These are phyloP conservation scores for Anastrepha obliqua DNA, from an alignment of 1,140 invertebrate genomes.

Conservation along the genomic window DNA sequence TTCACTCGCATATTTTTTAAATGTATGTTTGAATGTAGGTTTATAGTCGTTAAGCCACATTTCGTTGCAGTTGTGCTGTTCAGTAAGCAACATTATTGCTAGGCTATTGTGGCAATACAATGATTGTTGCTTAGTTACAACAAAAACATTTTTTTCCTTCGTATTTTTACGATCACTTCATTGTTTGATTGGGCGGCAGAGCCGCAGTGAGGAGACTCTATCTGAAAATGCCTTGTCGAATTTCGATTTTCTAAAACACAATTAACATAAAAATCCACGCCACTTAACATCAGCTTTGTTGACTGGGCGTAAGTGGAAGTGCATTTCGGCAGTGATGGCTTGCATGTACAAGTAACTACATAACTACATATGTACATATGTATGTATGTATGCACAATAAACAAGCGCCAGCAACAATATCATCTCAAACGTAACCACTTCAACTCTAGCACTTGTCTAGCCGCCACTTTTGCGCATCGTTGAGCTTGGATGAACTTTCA, in stretches of 20 bases:
- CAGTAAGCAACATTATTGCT: neutral
- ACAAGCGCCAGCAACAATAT: neutral
- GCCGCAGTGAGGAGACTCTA: neutral
- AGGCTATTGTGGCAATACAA: neutral
- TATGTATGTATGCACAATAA: neutral
- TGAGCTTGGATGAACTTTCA: slow-evolving; percentile 17
- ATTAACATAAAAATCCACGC: neutral
- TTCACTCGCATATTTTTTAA: no score
- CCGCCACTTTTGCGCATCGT: neutral
- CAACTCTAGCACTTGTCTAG: slow-evolving; percentile 14
- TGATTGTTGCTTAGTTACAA: neutral
- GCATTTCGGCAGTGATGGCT: neutral
- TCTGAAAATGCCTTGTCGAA: slow-evolving; percentile 30
- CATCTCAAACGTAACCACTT: neutral
- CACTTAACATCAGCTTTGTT: slow-evolving; percentile 14
- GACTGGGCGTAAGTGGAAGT: neutral
- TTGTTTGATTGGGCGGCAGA: neutral
- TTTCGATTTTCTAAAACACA: slow-evolving; percentile 28
- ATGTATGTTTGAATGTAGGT: no score
- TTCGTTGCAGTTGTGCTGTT: neutral
- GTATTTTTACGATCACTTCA: neutral
- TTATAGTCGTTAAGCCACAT: slow-evolving; percentile 1
- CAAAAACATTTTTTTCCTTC: neutral
- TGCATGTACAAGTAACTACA: no score
- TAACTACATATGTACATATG: neutral